These are phyloP conservation scores for Ptychadena robeensis DNA, from an alignment of 2,797 vertebrate genomes.

Conservation along the genomic window DNA sequence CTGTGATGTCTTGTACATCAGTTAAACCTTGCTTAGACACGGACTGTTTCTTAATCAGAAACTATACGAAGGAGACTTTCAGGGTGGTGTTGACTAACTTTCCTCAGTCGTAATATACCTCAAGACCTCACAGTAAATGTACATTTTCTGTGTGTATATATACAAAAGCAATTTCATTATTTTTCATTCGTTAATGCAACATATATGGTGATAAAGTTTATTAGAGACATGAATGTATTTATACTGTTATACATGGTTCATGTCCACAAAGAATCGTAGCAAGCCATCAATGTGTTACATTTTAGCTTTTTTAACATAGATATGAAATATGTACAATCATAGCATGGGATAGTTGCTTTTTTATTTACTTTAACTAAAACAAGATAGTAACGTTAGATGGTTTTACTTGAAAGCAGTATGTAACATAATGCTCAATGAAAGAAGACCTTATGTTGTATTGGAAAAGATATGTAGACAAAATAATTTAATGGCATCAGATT, in stretches of 20 bases:
- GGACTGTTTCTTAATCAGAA: slow-evolving; percentile 1
- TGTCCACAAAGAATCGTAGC: neutral
- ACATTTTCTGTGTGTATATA: slow-evolving; percentile 17
- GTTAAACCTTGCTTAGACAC: neutral
- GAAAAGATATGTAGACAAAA: too few species aligned
- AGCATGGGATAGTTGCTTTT: neutral
- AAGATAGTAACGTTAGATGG: too few species aligned
- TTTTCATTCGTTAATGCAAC: neutral
- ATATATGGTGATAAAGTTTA: neutral
- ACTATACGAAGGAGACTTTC: neutral
- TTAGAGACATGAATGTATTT: neutral
- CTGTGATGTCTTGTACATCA: neutral
- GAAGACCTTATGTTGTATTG: neutral
- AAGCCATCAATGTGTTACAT: neutral
- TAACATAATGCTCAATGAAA: too few species aligned
- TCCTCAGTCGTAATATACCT: slow-evolving; percentile 36
- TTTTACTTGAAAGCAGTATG: neutral
- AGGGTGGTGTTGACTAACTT: neutral
- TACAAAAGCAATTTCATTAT: neutral
- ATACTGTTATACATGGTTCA: neutral
- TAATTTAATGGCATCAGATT: too few species aligned
- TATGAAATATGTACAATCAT: neutral
- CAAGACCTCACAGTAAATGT: slow-evolving; percentile 39
- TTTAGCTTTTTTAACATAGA: too few species aligned
- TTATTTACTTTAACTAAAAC: neutral